Conservation (phyloP, 2,113 vertebrate species). For the Artemisiospiza belli region DNA sequence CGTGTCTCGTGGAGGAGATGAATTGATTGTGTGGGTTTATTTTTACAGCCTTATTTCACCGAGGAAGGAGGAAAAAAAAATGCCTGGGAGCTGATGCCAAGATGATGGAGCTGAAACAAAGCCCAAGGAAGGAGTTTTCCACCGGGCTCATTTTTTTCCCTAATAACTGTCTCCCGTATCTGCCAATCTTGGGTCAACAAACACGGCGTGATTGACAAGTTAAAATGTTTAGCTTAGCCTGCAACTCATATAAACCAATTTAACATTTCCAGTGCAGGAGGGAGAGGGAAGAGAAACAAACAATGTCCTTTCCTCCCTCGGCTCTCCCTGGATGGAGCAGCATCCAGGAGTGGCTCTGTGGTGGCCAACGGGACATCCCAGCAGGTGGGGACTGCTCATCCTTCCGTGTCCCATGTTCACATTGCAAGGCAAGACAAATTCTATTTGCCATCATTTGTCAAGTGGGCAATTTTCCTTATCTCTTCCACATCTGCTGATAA, state of each 20-base stretch:
- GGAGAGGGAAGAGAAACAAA: constrained; percentile 76
- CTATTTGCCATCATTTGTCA: no score
- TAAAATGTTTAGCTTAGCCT: constrained; percentile 84
- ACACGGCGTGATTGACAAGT: constrained; percentile 83
- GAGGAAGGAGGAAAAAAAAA: constrained; percentile 68
- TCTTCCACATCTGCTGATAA: no score
- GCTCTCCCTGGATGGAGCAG: neutral
- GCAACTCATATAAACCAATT: constrained; percentile 72
- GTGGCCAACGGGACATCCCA: neutral
- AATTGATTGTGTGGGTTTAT: constrained; percentile 82
- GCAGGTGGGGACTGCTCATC: neutral
- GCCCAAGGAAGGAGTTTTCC: constrained; percentile 77
- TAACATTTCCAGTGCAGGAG: constrained; percentile 73
- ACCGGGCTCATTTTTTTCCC: constrained; percentile 73
- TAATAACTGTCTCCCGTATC: constrained; percentile 80
- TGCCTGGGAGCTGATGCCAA: constrained; percentile 66
- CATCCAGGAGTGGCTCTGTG: neutral
- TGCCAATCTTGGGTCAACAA: constrained; percentile 90
- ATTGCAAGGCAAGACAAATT: no score
- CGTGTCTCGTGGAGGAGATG: constrained; percentile 75
- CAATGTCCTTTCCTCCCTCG: constrained; percentile 1
- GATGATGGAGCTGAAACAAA: constrained; percentile 83
- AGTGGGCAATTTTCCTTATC: no score
- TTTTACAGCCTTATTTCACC: constrained; percentile 85
- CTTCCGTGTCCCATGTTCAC: neutral